Evolutionary conservation across 2,888 invertebrate species (phyloP).

Genomic region (Erebia epiphron): DNA sequence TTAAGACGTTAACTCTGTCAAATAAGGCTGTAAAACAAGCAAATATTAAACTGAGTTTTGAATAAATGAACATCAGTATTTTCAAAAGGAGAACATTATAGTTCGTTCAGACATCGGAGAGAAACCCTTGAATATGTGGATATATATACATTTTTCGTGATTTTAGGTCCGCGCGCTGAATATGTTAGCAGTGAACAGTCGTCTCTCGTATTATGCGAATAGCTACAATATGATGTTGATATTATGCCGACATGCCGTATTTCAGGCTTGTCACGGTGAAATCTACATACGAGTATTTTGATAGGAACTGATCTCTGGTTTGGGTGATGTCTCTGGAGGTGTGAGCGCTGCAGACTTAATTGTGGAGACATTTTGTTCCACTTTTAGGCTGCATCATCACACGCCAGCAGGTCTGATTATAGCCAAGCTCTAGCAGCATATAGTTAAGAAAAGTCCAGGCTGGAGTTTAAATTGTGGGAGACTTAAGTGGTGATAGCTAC

Average conservation of each 20-base stretch:
- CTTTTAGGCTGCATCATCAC: too few relatives aligned
- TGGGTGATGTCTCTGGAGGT: background rate
- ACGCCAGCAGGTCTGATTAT: too few relatives aligned
- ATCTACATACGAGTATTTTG: background rate
- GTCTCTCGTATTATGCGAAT: conserved; percentile 10
- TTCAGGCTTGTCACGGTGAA: background rate
- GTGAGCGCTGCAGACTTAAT: too few relatives aligned
- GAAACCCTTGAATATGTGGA: background rate
- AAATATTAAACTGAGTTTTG: background rate
- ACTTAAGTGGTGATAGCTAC: too few relatives aligned
- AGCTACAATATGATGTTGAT: conserved; percentile 4
- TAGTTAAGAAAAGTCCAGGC: too few relatives aligned
- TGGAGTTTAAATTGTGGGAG: too few relatives aligned
- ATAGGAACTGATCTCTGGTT: background rate
- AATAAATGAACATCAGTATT: background rate
- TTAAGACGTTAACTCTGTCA: too few relatives aligned
- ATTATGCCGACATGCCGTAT: background rate
- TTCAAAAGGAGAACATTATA: background rate
- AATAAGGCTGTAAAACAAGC: too few relatives aligned
- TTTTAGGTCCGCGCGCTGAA: conserved; percentile 8
- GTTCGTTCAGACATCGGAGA: background rate
- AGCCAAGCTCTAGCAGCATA: too few relatives aligned
- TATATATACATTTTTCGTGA: background rate
- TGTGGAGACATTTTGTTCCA: too few relatives aligned
- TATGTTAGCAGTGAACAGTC: conserved; percentile 3